A percentile compares a stretch with the other conserved stretches of the same genome.
Conservation (phyloP, 2,888 invertebrate species). For the Cremastobaeus sp. region DNA sequence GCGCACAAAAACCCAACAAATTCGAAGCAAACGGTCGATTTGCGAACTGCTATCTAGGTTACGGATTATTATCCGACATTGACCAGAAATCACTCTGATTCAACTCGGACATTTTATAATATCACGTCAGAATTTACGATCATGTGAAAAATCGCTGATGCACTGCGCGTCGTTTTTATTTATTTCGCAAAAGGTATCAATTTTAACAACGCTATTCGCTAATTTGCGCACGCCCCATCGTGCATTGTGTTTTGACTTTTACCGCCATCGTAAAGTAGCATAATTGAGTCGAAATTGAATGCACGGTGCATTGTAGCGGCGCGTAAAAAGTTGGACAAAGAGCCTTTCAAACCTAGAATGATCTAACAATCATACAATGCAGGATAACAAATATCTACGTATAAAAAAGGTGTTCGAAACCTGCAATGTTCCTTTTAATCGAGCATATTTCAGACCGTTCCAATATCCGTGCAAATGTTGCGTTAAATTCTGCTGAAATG, state of each 20-base stretch:
- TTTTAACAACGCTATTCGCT: too few species aligned
- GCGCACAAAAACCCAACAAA: constrained; percentile 9
- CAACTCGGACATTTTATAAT: too few species aligned
- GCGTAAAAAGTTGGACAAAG: constrained; percentile 5
- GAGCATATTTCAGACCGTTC: neutral
- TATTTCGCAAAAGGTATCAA: too few species aligned
- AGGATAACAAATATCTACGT: too few species aligned
- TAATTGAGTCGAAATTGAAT: constrained; percentile 13
- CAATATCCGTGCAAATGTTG: neutral
- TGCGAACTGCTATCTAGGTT: neutral
- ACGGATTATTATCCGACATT: neutral
- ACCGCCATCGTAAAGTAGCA: neutral
- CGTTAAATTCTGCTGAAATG: neutral
- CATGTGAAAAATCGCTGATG: too few species aligned
- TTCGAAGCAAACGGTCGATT: neutral
- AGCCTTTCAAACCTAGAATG: too few species aligned
- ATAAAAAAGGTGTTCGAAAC: neutral
- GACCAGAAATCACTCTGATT: neutral
- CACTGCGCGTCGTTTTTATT: neutral
- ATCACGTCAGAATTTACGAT: too few species aligned
- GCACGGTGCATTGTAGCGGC: neutral
- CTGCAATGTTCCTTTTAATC: neutral
- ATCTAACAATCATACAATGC: neutral
- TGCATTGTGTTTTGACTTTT: neutral
- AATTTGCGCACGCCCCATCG: too few species aligned